Evolutionary conservation across 2,113 vertebrate species (phyloP), one percentile per base, ranked within the genome.

Genomic region (Eulemur macaco): DNA sequence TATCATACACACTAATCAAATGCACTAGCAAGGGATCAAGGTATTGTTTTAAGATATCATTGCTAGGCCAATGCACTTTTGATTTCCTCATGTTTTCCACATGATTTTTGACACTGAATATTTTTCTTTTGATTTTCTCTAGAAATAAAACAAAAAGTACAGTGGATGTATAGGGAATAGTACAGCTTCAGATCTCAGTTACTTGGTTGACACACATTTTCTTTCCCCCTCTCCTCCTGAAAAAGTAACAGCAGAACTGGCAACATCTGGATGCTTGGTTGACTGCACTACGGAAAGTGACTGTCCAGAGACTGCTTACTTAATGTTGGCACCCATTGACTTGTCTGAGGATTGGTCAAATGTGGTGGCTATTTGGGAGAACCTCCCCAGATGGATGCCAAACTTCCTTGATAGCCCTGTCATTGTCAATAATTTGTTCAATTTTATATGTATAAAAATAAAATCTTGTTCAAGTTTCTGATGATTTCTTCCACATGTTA

Each of bases 401-500:
- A 47, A 83, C 45, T 47, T 68, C 66, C 98, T 97, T 98, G 96
- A 97, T 97, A 98, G 90, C 45, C 10, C 58, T 98, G 95, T 88
- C 95, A 92, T 94, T 98, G 95, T 98, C 94, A 97, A 98, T 93
- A 98, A 97, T 97, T 94, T 97, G 90, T 96, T 98, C 90, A 96
- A 94, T 66, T 98, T 98, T 98, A 84, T 97, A 82, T 95, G 83
- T 83, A 42, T 95, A 97, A 98, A 85, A 89, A 96, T 91, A 95
- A 97, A 98, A 95, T 98, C 58, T 89, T 39, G 13, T 96, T 98
- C 95, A 93, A 97, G 68, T 97, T 97, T 97, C 89, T 94, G 50
- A 80, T 98, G 96, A 98, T 98, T 96, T 98, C 78, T 98, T 98
- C 97, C 98, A 98, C 89, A 98, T 98, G 97, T 96, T 86, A 97